These are phyloP conservation scores for Biston betularia DNA, from an alignment of 2,888 invertebrate species.

Conservation along the genomic window DNA sequence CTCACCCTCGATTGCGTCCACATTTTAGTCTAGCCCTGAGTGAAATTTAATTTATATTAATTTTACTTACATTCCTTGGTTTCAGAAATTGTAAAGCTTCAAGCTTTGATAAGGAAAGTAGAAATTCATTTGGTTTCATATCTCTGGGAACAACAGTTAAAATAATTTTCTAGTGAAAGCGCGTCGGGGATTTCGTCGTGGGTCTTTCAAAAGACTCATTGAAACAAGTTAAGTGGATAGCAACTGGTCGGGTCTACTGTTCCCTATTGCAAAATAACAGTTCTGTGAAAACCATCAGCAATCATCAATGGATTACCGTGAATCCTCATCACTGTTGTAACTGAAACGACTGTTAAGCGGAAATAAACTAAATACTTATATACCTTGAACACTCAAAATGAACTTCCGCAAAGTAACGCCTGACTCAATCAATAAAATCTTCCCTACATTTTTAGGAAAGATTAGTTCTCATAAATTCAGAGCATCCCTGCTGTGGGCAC, in stretches of 20 bases:
- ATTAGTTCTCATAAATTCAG: too few relatives aligned
- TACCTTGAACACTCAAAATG: too few relatives aligned
- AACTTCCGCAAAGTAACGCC: too few relatives aligned
- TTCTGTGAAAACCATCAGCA: constrained; percentile 7
- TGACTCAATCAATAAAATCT: too few relatives aligned
- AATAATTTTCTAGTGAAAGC: constrained; percentile 29
- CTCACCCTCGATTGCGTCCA: constrained; percentile 23
- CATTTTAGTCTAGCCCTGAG: constrained; percentile 21
- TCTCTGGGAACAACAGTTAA: constrained; percentile 26
- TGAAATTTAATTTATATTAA: constrained; percentile 32
- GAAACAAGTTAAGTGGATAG: constrained; percentile 26
- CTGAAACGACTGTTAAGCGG: too few relatives aligned
- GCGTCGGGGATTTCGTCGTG: constrained; percentile 20
- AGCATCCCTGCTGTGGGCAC: too few relatives aligned
- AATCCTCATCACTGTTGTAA: too few relatives aligned
- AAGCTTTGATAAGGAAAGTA: constrained; percentile 30
- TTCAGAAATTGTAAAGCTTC: constrained; percentile 24
- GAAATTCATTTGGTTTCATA: constrained; percentile 29
- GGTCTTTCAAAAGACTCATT: constrained; percentile 26
- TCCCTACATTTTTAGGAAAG: too few relatives aligned
- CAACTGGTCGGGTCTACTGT: constrained; percentile 18
- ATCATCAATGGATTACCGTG: not conserved
- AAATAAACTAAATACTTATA: too few relatives aligned
- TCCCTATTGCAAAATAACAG: constrained; percentile 17
- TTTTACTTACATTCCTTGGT: constrained; percentile 34